Evolutionary conservation across 2,797 vertebrate species (phyloP).

Genomic region (Cyclopterus lumpus): DNA sequence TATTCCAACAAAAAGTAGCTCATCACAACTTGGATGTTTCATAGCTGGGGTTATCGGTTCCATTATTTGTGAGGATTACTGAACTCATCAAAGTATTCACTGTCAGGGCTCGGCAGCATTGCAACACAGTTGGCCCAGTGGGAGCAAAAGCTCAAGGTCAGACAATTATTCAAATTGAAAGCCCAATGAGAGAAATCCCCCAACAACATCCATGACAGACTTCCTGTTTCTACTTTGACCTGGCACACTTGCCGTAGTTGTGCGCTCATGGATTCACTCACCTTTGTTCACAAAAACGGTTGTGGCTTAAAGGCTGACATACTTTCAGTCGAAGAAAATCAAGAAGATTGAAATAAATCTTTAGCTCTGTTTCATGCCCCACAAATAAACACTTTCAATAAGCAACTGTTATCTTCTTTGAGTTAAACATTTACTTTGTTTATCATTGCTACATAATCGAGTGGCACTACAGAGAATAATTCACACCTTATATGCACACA

Average conservation of each 20-base stretch:
- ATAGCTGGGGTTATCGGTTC: neutral
- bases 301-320: neutral
- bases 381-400: neutral
- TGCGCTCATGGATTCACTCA: neutral
- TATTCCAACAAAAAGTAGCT: neutral
- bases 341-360: neutral
- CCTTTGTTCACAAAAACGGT: neutral
- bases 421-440: slow-evolving; percentile 15
- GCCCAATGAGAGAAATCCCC: neutral
- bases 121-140: neutral
- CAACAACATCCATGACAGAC: neutral
- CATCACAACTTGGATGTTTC: neutral
- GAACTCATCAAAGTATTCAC: neutral
- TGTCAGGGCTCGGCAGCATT: neutral
- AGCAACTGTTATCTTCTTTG: neutral
- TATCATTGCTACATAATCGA: slow-evolving; percentile 19
- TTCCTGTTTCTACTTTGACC: neutral
- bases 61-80: neutral
- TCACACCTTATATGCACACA: slow-evolving; percentile 8
- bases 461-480: slow-evolving; percentile 4
- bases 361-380: neutral
- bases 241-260: neutral
- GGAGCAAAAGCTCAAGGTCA: neutral
- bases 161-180: neutral
- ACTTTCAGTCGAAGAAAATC: neutral